Percentiles rank a stretch among this genome's conserved stretches.
Evolutionary conservation across 53 echinoderm and acorn worm species (phyloP).

Genomic region (Henricia sp.): DNA sequence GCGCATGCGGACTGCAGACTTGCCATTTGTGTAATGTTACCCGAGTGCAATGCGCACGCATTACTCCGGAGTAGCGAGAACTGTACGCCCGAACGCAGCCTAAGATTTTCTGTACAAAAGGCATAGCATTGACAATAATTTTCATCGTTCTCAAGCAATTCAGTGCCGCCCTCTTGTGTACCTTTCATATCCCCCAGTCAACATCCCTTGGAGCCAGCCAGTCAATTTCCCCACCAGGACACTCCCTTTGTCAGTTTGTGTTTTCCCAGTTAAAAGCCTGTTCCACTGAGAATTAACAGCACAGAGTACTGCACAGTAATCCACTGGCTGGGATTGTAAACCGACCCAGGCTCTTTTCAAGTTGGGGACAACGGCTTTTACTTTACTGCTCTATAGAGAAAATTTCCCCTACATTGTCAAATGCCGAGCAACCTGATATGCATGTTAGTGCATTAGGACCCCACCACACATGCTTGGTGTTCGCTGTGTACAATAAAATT

Average conservation of each 20-base stretch:
- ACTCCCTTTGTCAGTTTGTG: slow-evolving; percentile 55
- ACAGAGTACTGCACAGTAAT: slow-evolving; percentile 20
- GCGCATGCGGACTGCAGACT: too few species aligned
- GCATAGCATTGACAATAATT: too few species aligned
- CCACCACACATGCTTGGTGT: slow-evolving; percentile 14
- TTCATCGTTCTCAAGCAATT: slow-evolving; percentile 56
- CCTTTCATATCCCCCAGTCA: not conserved
- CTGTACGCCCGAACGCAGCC: too few species aligned
- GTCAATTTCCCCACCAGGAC: not conserved
- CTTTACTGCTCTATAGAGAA: not conserved
- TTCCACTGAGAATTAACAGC: slow-evolving; percentile 2
- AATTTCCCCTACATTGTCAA: slow-evolving; percentile 22
- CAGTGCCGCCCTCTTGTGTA: slow-evolving; percentile 23
- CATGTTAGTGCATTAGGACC: slow-evolving; percentile 39
- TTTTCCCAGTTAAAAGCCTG: slow-evolving; percentile 62
- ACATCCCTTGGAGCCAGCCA: not conserved
- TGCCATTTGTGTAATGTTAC: too few species aligned
- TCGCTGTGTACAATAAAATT: too few species aligned
- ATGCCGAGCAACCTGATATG: slow-evolving; percentile 48
- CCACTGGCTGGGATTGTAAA: slow-evolving; percentile 51
- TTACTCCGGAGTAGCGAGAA: too few species aligned
- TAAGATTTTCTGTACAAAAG: too few species aligned
- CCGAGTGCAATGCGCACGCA: too few species aligned
- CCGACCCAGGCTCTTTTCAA: slow-evolving; percentile 46
- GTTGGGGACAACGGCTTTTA: slow-evolving; percentile 15